Base-by-base conservation (phyloP, 2,797 vertebrate genomes). In the Aulostomus chinensis region DNA sequence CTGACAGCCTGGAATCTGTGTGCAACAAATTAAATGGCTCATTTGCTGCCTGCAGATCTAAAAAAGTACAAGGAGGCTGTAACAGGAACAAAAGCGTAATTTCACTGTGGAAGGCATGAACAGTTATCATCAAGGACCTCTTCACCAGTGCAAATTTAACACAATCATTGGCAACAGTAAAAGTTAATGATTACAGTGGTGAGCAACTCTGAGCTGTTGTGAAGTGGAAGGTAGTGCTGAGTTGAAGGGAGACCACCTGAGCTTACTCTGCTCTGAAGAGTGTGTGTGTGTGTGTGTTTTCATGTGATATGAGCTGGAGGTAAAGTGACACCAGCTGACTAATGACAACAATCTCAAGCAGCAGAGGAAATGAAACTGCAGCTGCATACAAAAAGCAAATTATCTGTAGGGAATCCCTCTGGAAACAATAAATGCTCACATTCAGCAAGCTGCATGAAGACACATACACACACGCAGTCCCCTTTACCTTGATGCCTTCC, bases 401-500 rank as follows among this genome's bases (percentile, higher is more conserved):
- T 12, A 20, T 49, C 13, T 36, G 26, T 21, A 15, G 26, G n/a
- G n/a, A n/a, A n/a, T n/a, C n/a, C n/a, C n/a, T n/a, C n/a, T 24
- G 22, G 22, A 8, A 8, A 8, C 4, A 8, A 24, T 8, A 24
- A 7, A 18, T 2, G 9, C 16, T 16, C 15, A 10, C 26, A 3
- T 9, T 3, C 11, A n/a, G n/a, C n/a, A n/a, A n/a, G n/a, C n/a
- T n/a, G n/a, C n/a, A n/a, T n/a, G n/a, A n/a, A n/a, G n/a, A n/a
- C n/a, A n/a, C n/a, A n/a, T n/a, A 5, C 26, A 7, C 40, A 7
- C 16, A 33, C 40, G 14, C 26, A 7, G n/a, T 3, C 7, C 0
- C 5, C 7, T 89, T 93, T 92, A 98, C 96, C 96, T 94, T 24
- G 91, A 93, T 7, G 93, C 95, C 87, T 97, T 98, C 63, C 92